phyloP scores from a whole-genome alignment of 1,140 invertebrate genomes.

The Diprion similis region DNA sequence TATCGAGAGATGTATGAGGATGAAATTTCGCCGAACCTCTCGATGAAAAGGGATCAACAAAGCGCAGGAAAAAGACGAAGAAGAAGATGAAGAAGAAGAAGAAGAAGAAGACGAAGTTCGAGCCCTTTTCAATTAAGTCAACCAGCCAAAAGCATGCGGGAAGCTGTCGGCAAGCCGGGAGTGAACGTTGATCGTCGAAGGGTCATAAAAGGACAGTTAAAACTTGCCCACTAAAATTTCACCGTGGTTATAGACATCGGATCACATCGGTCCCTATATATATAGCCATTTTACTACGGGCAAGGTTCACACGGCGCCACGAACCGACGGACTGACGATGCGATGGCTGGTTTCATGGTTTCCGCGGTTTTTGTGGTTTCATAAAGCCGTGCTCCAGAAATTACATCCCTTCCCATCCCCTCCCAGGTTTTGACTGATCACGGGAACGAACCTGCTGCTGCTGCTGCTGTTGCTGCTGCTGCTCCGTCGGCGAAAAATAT shows the following conservation, averaged over 20 bases:
- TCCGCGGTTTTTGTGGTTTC: not conserved
- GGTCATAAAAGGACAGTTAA: constrained; percentile 5
- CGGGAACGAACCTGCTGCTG: not conserved
- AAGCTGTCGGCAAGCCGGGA: not conserved
- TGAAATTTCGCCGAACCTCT: too few species aligned
- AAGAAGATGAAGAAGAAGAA: too few species aligned
- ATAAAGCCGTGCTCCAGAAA: not conserved
- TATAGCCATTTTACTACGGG: not conserved
- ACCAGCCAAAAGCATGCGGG: not conserved
- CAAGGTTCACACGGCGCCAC: not conserved
- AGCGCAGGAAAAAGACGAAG: too few species aligned
- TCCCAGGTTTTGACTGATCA: not conserved
- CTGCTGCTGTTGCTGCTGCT: not conserved
- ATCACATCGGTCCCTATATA: too few species aligned
- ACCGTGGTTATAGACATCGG: not conserved
- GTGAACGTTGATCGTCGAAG: not conserved
- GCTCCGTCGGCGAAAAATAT: not conserved
- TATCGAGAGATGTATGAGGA: too few species aligned
- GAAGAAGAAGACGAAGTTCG: not conserved
- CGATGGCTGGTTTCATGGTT: not conserved
- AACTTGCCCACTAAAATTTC: constrained; percentile 5
- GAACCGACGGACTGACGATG: not conserved
- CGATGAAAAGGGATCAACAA: too few species aligned
- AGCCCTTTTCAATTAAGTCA: not conserved
- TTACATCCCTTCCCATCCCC: not conserved